Percentiles rank a stretch among this genome's conserved stretches.
These are phyloP conservation scores for Aptenodytes patagonicus DNA, from an alignment of 2,113 vertebrate species.

Conservation along the genomic window DNA sequence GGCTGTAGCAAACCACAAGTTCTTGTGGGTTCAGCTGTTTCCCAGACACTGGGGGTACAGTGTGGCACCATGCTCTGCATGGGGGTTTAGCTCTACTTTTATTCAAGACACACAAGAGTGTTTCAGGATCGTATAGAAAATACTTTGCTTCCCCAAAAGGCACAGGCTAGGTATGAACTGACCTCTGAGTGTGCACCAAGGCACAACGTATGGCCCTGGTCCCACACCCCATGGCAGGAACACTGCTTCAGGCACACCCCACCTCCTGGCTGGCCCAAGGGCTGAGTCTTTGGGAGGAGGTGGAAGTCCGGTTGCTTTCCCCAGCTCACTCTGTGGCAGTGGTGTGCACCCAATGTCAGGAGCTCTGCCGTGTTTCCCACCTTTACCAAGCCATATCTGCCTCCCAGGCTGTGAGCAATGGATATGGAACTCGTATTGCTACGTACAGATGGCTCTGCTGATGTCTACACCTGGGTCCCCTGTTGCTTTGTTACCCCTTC, in stretches of 20 bases:
- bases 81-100: not conserved
- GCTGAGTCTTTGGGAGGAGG: not conserved
- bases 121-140: not conserved
- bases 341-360: not conserved
- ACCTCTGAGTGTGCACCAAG: not conserved
- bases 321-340: not conserved
- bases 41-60: not conserved
- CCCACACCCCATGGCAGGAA: rapidly evolving
- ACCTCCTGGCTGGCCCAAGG: not conserved
- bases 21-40: not conserved
- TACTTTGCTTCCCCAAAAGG: not conserved
- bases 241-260: not conserved
- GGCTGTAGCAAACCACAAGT: not conserved
- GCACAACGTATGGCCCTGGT: rapidly evolving
- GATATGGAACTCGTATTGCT: not conserved
- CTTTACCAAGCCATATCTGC: not conserved
- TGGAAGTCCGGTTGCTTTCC: not conserved
- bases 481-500: not conserved
- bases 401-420: not conserved
- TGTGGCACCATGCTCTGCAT: not conserved
- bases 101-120: not conserved
- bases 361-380: not conserved
- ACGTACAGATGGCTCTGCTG: not conserved
- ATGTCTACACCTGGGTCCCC: too few relatives aligned
- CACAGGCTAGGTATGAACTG: not conserved